These are phyloP conservation scores for Steatornis caripensis DNA, from an alignment of 2,113 vertebrate genomes.

Conservation along the genomic window DNA sequence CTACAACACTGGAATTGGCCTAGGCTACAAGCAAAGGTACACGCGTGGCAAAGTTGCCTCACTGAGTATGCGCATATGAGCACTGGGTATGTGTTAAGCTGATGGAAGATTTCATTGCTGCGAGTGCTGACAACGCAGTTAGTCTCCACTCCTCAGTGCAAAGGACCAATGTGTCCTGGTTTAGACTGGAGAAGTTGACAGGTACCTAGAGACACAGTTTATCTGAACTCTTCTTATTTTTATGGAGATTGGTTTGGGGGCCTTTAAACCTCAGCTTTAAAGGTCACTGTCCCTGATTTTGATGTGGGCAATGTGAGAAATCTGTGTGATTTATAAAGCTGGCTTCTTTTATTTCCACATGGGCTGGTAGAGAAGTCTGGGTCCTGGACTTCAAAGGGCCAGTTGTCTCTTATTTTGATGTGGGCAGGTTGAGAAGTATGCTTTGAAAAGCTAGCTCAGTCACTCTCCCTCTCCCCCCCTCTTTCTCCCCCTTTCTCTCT, in stretches of 20 bases:
- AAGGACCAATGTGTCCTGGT: background rate
- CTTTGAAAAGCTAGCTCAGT: conserved; percentile 75
- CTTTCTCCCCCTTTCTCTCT: conserved; percentile 6
- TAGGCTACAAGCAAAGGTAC: background rate
- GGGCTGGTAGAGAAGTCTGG: conserved; percentile 67
- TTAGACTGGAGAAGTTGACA: background rate
- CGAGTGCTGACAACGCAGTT: background rate
- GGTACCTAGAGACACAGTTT: background rate
- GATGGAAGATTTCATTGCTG: background rate
- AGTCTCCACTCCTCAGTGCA: background rate
- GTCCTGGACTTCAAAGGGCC: conserved; percentile 78
- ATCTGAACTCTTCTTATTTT: conserved; percentile 18
- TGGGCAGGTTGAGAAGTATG: conserved; percentile 78
- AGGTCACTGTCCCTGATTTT: conserved; percentile 38
- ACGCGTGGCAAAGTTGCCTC: background rate
- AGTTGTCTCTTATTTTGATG: conserved; percentile 81
- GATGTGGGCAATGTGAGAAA: conserved; percentile 45
- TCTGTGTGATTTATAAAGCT: conserved; percentile 50
- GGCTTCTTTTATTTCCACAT: conserved; percentile 52
- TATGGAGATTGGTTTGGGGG: background rate
- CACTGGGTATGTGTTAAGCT: background rate
- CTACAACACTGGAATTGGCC: background rate
- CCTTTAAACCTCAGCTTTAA: conserved; percentile 20
- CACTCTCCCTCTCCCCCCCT: conserved; percentile 10
- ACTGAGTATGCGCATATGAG: too few species aligned